phyloP scores from a whole-genome alignment of 2,113 vertebrate species.

The Actenoides hombroni region DNA sequence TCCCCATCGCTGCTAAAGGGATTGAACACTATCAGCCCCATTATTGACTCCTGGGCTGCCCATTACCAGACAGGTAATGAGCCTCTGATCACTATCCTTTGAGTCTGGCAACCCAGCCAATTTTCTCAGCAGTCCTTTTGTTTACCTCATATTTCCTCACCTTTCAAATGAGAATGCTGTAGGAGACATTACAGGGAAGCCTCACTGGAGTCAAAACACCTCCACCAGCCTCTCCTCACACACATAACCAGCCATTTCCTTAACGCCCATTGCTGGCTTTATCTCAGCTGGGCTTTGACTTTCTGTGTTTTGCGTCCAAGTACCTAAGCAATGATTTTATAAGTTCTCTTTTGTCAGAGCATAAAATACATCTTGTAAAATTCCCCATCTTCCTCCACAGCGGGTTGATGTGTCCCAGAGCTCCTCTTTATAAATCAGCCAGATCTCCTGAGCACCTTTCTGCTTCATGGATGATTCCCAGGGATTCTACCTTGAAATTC shows the following conservation, averaged over 20 bases:
- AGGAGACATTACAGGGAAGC: neutral
- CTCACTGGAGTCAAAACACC: neutral
- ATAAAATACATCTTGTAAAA: neutral
- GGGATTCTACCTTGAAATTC: neutral
- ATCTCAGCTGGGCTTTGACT: neutral
- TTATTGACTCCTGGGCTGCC: neutral
- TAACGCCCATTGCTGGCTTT: neutral
- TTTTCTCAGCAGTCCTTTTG: neutral
- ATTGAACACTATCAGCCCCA: neutral
- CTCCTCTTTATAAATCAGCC: neutral
- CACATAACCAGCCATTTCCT: neutral
- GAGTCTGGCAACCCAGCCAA: neutral
- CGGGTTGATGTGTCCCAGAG: neutral
- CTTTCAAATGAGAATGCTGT: neutral
- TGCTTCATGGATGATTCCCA: neutral
- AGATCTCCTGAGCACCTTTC: neutral
- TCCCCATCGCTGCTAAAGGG: neutral
- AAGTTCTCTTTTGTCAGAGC: neutral
- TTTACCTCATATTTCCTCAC: neutral
- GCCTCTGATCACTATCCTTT: neutral
- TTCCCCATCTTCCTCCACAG: neutral
- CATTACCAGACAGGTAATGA: neutral
- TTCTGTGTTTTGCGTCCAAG: neutral
- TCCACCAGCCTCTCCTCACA: neutral
- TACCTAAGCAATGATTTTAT: neutral